These are phyloP conservation scores for Homarus americanus DNA, from an alignment of 1,140 invertebrate species.

Conservation along the genomic window DNA sequence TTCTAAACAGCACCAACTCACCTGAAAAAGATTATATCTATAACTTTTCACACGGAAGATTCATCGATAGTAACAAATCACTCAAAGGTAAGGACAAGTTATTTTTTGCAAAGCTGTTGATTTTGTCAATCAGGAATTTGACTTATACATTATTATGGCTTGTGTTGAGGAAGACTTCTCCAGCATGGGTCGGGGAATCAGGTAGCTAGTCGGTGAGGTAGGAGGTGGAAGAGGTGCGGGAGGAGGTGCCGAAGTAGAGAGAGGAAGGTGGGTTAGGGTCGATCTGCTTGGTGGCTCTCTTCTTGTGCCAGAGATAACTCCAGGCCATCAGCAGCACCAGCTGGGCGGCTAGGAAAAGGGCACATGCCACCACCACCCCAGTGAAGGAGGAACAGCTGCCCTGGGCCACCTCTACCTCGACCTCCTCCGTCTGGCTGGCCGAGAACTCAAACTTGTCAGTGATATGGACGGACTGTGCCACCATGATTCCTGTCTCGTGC, in stretches of 20 bases:
- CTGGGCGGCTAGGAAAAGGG: conserved; percentile 78
- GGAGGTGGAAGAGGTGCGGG: conserved; percentile 58
- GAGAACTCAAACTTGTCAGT: conserved; percentile 80
- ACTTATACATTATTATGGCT: neutral
- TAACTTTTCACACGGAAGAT: too few relatives aligned
- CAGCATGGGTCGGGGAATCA: too few relatives aligned
- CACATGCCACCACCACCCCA: conserved; percentile 77
- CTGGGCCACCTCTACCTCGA: conserved; percentile 68
- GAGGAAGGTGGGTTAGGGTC: conserved; percentile 58
- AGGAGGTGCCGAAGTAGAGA: conserved; percentile 35
- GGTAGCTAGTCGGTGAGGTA: conserved; percentile 54
- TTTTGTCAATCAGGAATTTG: neutral
- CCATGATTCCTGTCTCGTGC: conserved; percentile 78
- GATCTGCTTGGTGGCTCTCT: conserved; percentile 80
- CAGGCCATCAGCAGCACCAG: conserved; percentile 78
- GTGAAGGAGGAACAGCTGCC: conserved; percentile 74
- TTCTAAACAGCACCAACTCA: neutral
- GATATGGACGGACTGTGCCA: conserved; percentile 80
- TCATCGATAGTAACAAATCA: neutral
- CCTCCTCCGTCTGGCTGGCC: conserved; percentile 63
- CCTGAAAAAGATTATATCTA: too few relatives aligned
- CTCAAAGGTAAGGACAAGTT: neutral
- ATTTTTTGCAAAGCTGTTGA: neutral
- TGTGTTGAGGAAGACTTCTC: too few relatives aligned
- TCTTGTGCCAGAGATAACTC: conserved; percentile 78